Base-by-base conservation (phyloP, 2,888 invertebrate genomes). In the Scaptomyza polygonia region DNA sequence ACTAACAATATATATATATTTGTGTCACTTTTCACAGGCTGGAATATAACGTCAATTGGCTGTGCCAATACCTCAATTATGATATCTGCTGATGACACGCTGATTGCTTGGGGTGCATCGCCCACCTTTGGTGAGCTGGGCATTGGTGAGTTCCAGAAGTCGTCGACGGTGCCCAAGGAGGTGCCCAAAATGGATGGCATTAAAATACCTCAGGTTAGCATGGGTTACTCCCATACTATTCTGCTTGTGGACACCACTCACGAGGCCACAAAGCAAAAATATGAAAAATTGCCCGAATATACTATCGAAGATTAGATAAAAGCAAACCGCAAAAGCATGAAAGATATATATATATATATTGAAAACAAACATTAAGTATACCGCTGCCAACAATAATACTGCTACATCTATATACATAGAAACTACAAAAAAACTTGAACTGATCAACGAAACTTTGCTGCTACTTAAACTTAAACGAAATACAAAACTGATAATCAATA, bases 71-170 rank as follows among this genome's bases (percentile, higher is more conserved):
- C 97, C 0, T 97, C 97, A 29, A 94, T 96, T 61, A 94, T 98
- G 52, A 94, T 98, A 34, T 95, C 96, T 0, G 98, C 98, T 0
- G 98, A 98, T 90, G 97, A 98, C 51, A 95, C 96, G 16, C 94
- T 97, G 5, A 96, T 98, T 77, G 96, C 96, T 29, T 98, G 98
- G 97, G 98, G 98, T 3, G 96, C 96, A n/a, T 96, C 97, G 40
- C 98, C 98, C 0, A 97, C 97, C 3, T 98, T 95, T 86, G 98
- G 98, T 0, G 98, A 98, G 93, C 92, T 98, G 93, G 97, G 97
- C 67, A 95, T 96, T 68, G 98, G 98, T 0, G 98, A 97, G 79
- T 95, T 96, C 86, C 95, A 95, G 83, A 97, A 97, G 89, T 97
- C 97, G 0, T 96, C 97, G 2, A 95, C 97, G 1, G 94, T 94